phyloP scores from a whole-genome alignment of 2,888 invertebrate genomes.

The Chymomyza caudatula region DNA sequence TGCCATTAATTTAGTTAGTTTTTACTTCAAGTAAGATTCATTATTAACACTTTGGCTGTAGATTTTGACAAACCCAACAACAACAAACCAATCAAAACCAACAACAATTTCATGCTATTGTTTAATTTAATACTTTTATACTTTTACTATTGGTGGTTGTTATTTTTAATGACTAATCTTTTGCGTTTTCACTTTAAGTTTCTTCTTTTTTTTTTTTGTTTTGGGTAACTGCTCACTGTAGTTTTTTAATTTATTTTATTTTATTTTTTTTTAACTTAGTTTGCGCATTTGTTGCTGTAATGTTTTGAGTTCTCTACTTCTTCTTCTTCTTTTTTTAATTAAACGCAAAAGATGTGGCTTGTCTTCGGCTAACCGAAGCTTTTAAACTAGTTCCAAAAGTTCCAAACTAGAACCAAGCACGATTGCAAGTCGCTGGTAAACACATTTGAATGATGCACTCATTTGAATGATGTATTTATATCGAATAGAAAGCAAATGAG shows the following conservation, averaged over 20 bases:
- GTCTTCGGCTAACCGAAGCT: background rate
- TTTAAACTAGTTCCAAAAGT: background rate
- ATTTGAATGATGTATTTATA: too few relatives aligned
- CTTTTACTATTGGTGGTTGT: conserved; percentile 57
- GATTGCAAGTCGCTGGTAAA: too few relatives aligned
- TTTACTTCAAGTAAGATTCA: conserved; percentile 36
- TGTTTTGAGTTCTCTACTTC: conserved; percentile 27
- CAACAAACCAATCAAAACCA: conserved; percentile 29
- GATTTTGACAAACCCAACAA: conserved; percentile 62
- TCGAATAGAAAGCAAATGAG: too few relatives aligned
- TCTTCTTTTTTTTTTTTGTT: background rate
- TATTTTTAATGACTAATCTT: conserved; percentile 52
- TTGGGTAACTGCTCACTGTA: conserved; percentile 13
- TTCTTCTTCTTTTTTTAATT: background rate
- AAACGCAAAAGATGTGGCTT: background rate
- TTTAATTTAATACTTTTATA: conserved; percentile 25
- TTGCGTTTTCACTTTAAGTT: conserved; percentile 56
- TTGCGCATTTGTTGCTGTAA: conserved; percentile 41
- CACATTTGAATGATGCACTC: too few relatives aligned
- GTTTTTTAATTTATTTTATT: conserved; percentile 3
- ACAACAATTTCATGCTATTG: conserved; percentile 49
- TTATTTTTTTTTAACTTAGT: conserved; percentile 12
- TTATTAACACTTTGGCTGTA: conserved; percentile 74
- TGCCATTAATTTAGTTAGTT: conserved; percentile 44
- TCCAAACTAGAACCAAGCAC: too few relatives aligned